Evolutionary conservation across 2,113 vertebrate genomes (phyloP).

Genomic region (Apteryx mantelli): DNA sequence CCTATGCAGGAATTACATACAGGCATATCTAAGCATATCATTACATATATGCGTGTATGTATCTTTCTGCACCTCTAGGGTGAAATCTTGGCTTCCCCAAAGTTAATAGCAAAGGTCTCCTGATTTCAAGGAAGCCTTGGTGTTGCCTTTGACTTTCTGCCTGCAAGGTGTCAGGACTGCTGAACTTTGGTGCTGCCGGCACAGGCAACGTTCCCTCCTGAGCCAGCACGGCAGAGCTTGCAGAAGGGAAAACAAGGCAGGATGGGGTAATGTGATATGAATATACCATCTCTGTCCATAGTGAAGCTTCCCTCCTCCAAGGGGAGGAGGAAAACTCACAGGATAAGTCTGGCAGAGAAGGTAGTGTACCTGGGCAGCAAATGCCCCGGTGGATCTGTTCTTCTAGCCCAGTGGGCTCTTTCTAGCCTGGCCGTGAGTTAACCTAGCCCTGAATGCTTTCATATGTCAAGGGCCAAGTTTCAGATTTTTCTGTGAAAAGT

Average conservation of each 20-base stretch:
- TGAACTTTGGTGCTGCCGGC: neutral
- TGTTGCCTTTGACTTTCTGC: neutral
- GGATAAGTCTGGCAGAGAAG: neutral
- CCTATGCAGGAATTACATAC: neutral
- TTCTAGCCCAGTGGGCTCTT: neutral
- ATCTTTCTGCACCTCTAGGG: neutral
- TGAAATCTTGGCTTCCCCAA: neutral
- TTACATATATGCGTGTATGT: neutral
- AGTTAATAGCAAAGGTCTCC: neutral
- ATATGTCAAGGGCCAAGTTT: neutral
- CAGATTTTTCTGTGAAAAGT: neutral
- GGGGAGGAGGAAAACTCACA: neutral
- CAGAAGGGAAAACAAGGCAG: neutral
- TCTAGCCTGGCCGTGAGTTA: neutral
- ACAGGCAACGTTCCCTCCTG: neutral
- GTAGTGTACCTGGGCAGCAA: neutral
- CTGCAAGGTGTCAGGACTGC: neutral
- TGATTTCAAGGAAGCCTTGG: neutral
- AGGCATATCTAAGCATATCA: neutral
- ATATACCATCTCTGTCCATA: neutral
- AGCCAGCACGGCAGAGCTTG: neutral
- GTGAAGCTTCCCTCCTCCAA: neutral
- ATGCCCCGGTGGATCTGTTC: neutral
- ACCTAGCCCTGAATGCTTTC: neutral
- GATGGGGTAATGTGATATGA: neutral